A percentile compares a stretch with the other conserved stretches of the same genome.
Conservation (phyloP, 2,888 invertebrate genomes). For the Antheraea yamamai region DNA sequence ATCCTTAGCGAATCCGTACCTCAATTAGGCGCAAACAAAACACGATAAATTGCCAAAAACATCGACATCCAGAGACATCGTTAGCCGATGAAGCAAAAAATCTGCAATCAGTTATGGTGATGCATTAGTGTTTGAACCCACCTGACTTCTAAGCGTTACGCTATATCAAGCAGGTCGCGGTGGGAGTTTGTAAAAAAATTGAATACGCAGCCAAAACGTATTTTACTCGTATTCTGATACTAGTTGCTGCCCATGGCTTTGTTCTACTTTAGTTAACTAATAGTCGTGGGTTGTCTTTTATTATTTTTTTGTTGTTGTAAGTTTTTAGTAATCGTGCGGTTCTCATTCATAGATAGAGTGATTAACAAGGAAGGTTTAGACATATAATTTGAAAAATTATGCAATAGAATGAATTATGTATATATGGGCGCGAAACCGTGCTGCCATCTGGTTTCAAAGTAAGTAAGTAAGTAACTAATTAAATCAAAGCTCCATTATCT, state of each 20-base stretch:
- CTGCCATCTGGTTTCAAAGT: too few species aligned
- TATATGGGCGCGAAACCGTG: too few species aligned
- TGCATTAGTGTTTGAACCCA: slow-evolving; percentile 27
- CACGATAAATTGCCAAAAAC: slow-evolving; percentile 65
- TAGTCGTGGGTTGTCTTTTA: too few species aligned
- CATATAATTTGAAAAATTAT: too few species aligned
- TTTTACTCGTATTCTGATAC: neutral
- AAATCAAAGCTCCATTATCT: too few species aligned
- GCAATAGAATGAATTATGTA: too few species aligned
- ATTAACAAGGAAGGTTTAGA: too few species aligned
- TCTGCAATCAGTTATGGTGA: slow-evolving; percentile 53
- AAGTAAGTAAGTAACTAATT: too few species aligned
- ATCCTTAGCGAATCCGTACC: slow-evolving; percentile 76
- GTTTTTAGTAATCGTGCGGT: too few species aligned
- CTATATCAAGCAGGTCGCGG: slow-evolving; percentile 17
- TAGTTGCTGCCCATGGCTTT: neutral
- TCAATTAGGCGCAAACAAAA: slow-evolving; percentile 76
- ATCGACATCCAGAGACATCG: slow-evolving; percentile 59
- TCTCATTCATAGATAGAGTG: too few species aligned
- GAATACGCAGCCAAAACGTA: neutral
- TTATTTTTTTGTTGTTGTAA: too few species aligned
- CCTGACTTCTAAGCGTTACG: slow-evolving; percentile 28
- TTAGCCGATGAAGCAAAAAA: slow-evolving; percentile 62
- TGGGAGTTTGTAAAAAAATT: slow-evolving; percentile 16
- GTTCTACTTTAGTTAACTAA: too few species aligned